Conservation (phyloP, 2,113 vertebrate genomes). For the Epinephelus moara region DNA sequence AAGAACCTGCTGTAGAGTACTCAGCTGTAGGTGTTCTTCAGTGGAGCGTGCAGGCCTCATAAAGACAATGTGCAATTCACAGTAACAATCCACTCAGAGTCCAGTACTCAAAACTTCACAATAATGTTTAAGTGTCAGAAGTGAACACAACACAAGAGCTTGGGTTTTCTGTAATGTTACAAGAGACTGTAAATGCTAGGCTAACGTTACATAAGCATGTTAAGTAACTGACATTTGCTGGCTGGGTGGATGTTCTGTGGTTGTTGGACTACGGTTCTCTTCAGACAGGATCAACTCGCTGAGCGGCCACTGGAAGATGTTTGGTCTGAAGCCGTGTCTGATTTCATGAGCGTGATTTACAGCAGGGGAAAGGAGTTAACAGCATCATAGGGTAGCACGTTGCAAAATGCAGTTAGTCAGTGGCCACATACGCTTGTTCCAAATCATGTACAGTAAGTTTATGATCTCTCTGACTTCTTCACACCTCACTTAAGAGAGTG, state of each 20-base stretch:
- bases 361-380: not conserved
- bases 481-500: not conserved
- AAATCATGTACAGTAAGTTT: not conserved
- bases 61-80: not conserved
- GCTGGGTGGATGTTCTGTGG: constrained; percentile 26
- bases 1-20: constrained; percentile 23
- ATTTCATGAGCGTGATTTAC: not conserved
- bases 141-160: not conserved
- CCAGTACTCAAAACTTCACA: not conserved
- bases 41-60: not conserved
- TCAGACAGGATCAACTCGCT: not conserved
- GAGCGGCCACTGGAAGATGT: not conserved
- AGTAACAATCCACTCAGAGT: constrained; percentile 2
- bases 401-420: not conserved
- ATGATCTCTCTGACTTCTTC: not conserved
- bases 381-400: too few relatives aligned
- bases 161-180: constrained; percentile 24
- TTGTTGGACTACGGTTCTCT: constrained; percentile 1
- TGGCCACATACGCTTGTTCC: not conserved
- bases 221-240: constrained; percentile 56
- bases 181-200: constrained; percentile 32
- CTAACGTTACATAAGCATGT: constrained; percentile 58
- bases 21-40: not conserved
- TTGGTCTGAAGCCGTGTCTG: not conserved
- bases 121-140: not conserved